Conservation (phyloP, 2,888 invertebrate species). For the Caenorhabditis doughertyi region DNA sequence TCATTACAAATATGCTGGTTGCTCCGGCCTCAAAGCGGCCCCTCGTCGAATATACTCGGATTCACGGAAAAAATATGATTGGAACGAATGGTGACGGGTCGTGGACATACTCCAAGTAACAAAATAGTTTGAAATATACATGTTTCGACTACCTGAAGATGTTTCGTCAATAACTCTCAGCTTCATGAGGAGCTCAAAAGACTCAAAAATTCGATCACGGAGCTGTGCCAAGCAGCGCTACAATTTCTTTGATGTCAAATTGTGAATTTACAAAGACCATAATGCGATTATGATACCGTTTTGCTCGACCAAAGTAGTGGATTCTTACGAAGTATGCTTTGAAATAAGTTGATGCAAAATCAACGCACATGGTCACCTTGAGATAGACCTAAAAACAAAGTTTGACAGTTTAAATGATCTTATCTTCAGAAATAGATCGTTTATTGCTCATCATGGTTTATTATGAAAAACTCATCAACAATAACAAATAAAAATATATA, state of each 20-base stretch:
- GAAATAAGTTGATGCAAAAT: conserved; percentile 83
- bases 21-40: conserved; percentile 79
- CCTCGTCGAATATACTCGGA: conserved; percentile 81
- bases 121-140: neutral
- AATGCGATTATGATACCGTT: conserved; percentile 59
- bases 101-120: conserved; percentile 77
- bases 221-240: conserved; percentile 82
- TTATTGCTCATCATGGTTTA: too few species aligned
- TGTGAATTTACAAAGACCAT: neutral
- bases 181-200: conserved; percentile 82
- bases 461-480: conserved; percentile 76
- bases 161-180: conserved; percentile 83
- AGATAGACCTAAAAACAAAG: conserved; percentile 77
- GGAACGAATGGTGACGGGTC: conserved; percentile 82
- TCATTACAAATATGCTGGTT: conserved; percentile 79
- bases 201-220: conserved; percentile 82
- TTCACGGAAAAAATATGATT: conserved; percentile 82
- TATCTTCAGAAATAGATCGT: too few species aligned
- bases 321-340: conserved; percentile 83
- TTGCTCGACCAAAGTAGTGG: conserved; percentile 83
- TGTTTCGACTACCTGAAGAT: conserved; percentile 66
- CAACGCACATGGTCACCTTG: conserved; percentile 83
- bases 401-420: too few species aligned
- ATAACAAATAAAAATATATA: conserved; percentile 83
- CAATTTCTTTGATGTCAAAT: conserved; percentile 82